phyloP scores from a whole-genome alignment of 2,113 vertebrate species.

The Isurus oxyrinchus region DNA sequence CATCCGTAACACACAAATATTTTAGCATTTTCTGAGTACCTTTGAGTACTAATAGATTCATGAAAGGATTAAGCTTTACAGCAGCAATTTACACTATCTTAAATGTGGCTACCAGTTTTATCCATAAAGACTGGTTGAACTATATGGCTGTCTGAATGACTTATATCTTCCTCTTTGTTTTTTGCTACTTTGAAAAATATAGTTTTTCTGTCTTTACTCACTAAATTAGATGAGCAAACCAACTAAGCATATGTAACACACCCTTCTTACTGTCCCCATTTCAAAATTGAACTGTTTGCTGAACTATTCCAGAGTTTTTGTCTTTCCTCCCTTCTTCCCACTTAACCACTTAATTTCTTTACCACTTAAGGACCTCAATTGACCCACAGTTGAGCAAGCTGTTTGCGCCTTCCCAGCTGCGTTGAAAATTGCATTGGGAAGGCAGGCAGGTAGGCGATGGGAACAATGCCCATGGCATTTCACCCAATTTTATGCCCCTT shows the following conservation, averaged over 20 bases:
- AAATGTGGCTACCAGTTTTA: neutral
- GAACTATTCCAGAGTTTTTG: neutral
- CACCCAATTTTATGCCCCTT: no score
- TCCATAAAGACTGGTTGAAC: no score
- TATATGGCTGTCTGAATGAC: neutral
- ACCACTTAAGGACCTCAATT: no score
- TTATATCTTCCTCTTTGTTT: neutral
- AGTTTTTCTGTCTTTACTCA: neutral
- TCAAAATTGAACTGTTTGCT: neutral
- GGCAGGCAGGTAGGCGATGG: no score
- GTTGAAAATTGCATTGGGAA: no score
- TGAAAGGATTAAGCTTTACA: neutral
- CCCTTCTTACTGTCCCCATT: neutral
- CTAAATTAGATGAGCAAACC: neutral
- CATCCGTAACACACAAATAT: neutral
- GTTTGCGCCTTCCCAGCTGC: no score
- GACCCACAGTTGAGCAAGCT: no score
- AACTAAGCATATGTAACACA: neutral
- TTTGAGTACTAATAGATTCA: neutral
- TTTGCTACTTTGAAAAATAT: neutral
- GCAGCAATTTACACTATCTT: neutral
- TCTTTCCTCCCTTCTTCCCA: neutral
- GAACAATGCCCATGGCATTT: no score
- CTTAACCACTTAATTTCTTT: no score
- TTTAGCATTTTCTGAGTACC: neutral